phyloP scores from a whole-genome alignment of 1,140 invertebrate genomes.

The Pachyrhynchus sulphureomaculatus region DNA sequence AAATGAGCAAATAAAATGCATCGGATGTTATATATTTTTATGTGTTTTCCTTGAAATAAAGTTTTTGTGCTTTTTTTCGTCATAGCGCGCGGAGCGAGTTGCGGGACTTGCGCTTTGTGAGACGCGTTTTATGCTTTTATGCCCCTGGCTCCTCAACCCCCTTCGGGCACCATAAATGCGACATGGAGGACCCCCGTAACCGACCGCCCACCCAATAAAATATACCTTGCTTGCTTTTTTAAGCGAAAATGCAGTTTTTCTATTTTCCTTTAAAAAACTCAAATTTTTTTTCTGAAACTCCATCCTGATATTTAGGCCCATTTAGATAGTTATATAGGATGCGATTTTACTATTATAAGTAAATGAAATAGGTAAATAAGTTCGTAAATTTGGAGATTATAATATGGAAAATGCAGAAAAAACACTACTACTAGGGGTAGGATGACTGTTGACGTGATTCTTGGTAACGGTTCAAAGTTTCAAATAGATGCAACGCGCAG shows the following conservation, averaged over 20 bases:
- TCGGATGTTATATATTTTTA: constrained; percentile 51
- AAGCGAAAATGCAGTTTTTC: not conserved
- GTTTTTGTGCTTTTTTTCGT: constrained; percentile 44
- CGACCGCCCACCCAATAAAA: constrained; percentile 26
- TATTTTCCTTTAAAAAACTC: constrained; percentile 7
- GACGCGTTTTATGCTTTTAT: constrained; percentile 36
- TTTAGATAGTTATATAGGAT: too few relatives aligned
- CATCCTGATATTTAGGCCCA: too few relatives aligned
- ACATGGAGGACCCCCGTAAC: not conserved
- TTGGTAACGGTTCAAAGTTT: too few relatives aligned
- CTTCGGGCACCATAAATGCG: not conserved
- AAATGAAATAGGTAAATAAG: too few relatives aligned
- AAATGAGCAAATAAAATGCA: constrained; percentile 49
- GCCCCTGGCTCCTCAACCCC: constrained; percentile 3
- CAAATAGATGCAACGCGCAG: too few relatives aligned
- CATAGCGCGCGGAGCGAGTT: constrained; percentile 22
- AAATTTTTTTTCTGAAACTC: not conserved
- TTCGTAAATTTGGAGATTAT: too few relatives aligned
- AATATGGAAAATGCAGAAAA: too few relatives aligned
- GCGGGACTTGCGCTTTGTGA: constrained; percentile 32
- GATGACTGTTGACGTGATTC: too few relatives aligned
- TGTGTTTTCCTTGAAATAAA: constrained; percentile 50
- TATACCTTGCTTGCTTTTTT: constrained; percentile 28
- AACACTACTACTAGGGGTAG: too few relatives aligned
- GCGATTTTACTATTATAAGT: too few relatives aligned